These are phyloP conservation scores for Megaleporinus macrocephalus DNA, from an alignment of 2,113 vertebrate genomes.

Conservation along the genomic window DNA sequence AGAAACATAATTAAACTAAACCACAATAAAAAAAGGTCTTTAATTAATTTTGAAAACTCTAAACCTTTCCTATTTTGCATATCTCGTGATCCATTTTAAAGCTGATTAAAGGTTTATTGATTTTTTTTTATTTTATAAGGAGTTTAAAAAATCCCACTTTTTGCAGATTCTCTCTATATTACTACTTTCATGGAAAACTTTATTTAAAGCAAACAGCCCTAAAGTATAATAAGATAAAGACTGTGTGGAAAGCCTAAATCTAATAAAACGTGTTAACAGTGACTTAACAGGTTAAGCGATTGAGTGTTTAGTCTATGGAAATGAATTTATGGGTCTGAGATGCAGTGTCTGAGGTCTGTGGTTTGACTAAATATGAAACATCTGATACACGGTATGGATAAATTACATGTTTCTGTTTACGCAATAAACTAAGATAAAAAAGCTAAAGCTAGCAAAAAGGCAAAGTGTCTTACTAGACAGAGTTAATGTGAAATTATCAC, in stretches of 20 bases:
- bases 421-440: constrained; percentile 45
- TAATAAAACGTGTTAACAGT: background rate
- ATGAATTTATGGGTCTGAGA: constrained; percentile 66
- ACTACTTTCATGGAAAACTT: background rate
- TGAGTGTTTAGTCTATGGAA: constrained; percentile 58
- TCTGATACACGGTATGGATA: constrained; percentile 60
- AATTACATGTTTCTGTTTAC: constrained; percentile 52
- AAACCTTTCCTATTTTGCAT: background rate
- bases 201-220: background rate
- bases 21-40: background rate
- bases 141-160: constrained; percentile 11
- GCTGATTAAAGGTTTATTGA: background rate
- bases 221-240: background rate
- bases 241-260: background rate
- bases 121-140: constrained; percentile 14
- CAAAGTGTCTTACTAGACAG: background rate
- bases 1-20: background rate
- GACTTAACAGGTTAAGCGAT: constrained; percentile 23
- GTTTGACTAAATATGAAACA: constrained; percentile 51
- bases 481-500: too few relatives aligned
- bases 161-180: background rate
- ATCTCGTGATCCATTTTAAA: background rate
- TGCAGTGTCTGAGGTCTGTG: constrained; percentile 38
- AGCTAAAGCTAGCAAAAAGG: background rate
- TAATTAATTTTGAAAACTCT: background rate